phyloP scores from a whole-genome alignment of 1,140 invertebrate species.

The Drosophila oshimai region DNA sequence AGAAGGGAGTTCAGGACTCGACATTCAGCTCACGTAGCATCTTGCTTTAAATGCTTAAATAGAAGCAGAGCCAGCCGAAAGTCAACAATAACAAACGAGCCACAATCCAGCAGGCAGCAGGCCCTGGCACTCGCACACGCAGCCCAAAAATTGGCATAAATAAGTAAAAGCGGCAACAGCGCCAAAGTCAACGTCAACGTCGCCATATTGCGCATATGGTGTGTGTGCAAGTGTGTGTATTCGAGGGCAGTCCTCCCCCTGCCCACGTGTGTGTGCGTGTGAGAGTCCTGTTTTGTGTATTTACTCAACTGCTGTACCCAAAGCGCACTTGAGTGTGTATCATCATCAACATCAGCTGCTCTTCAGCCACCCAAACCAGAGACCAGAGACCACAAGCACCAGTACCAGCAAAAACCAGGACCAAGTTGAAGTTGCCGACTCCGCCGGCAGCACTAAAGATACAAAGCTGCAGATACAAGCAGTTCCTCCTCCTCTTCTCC shows the following conservation, averaged over 20 bases:
- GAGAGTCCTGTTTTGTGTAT: slow-evolving; percentile 44
- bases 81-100: slow-evolving; percentile 51
- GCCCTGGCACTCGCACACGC: slow-evolving; percentile 13
- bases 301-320: slow-evolving; percentile 76
- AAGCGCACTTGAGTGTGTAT: slow-evolving; percentile 81
- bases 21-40: slow-evolving; percentile 63
- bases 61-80: slow-evolving; percentile 58
- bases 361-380: slow-evolving; percentile 49
- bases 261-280: neutral
- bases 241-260: slow-evolving; percentile 1
- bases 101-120: slow-evolving; percentile 28
- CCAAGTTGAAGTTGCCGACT: slow-evolving; percentile 56
- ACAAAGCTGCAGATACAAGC: slow-evolving; percentile 64
- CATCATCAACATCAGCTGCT: slow-evolving; percentile 81
- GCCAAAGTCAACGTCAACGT: slow-evolving; percentile 32
- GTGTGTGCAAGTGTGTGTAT: neutral
- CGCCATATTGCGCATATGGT: slow-evolving; percentile 67
- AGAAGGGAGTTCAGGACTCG: neutral
- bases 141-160: slow-evolving; percentile 71
- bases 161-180: slow-evolving; percentile 62
- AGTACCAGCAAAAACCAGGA: slow-evolving; percentile 9
- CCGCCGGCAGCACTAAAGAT: slow-evolving; percentile 58
- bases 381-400: neutral
- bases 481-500: neutral
- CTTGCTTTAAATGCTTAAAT: slow-evolving; percentile 77